Evolutionary conservation across 1,140 invertebrate species (phyloP).

Genomic region (Drosophila ironensis): DNA sequence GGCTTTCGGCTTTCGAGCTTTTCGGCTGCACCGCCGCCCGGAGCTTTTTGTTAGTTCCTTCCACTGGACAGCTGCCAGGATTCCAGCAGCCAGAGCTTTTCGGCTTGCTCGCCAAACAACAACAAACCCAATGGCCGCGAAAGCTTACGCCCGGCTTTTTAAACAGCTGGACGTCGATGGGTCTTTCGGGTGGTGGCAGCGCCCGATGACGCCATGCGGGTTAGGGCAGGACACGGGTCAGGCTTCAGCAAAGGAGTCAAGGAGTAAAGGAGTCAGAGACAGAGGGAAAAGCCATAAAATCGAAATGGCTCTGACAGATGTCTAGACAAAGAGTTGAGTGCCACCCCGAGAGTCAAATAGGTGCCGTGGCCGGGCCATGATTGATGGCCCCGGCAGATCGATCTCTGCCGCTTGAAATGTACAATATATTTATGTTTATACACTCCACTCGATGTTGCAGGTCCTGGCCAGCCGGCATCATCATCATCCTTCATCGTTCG

Average conservation of each 20-base stretch:
- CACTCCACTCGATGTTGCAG: no score
- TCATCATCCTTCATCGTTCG: not conserved
- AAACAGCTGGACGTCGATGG: constrained; percentile 49
- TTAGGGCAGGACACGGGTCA: constrained; percentile 5
- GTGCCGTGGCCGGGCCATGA: not conserved
- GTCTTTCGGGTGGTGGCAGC: not conserved
- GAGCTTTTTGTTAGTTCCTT: constrained; percentile 27
- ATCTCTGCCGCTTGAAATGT: constrained; percentile 26
- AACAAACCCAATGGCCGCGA: constrained; percentile 47
- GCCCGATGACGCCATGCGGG: constrained; percentile 35
- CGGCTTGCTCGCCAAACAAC: constrained; percentile 3
- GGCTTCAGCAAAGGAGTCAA: no score
- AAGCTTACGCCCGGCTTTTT: constrained; percentile 40
- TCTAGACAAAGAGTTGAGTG: constrained; percentile 26
- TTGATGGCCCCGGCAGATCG: constrained; percentile 16
- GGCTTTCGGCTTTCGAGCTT: constrained; percentile 46
- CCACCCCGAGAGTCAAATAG: not conserved
- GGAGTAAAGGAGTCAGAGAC: no score
- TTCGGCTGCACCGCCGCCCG: constrained; percentile 22
- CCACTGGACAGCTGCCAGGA: constrained; percentile 56
- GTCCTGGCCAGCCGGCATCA: not conserved
- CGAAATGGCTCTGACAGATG: constrained; percentile 34
- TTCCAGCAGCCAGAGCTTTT: constrained; percentile 54
- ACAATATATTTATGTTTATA: no score
- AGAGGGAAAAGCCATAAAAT: constrained; percentile 3